A percentile compares a stretch with the other conserved stretches of the same genome.
Evolutionary conservation across 2,797 vertebrate species (phyloP).

Genomic region (Cryptoblepharus egeriae): DNA sequence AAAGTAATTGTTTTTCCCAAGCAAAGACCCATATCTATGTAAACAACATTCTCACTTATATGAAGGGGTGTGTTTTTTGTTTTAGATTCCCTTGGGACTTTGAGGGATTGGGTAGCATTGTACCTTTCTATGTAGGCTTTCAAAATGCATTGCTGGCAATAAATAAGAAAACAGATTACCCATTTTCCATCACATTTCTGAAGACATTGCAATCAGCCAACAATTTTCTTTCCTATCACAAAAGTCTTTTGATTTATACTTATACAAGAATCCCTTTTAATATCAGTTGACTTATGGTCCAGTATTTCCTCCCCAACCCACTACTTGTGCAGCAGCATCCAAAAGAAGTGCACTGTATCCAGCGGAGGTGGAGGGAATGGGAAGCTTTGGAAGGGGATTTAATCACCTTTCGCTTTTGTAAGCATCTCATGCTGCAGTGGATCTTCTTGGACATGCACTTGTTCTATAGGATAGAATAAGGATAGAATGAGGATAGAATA

Average conservation of each 20-base stretch:
- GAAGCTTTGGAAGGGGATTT: no score
- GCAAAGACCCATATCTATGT: background rate
- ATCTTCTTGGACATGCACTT: no score
- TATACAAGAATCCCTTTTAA: slow-evolving; percentile 26
- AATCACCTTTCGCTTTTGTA: no score
- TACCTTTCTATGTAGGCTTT: background rate
- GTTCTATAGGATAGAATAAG: no score
- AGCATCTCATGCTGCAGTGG: no score
- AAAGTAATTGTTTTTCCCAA: slow-evolving; percentile 11
- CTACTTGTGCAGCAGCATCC: no score
- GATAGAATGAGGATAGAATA: no score
- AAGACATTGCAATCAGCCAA: background rate
- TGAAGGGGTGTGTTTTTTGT: background rate
- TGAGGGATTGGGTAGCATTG: background rate
- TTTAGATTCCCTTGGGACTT: background rate
- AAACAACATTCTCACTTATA: slow-evolving; percentile 16
- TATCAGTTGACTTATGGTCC: slow-evolving; percentile 25
- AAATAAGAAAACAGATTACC: slow-evolving; percentile 25
- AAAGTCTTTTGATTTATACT: slow-evolving; percentile 18
- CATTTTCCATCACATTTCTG: slow-evolving; percentile 12
- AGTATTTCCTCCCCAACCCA: no score
- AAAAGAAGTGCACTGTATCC: no score
- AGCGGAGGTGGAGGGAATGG: no score
- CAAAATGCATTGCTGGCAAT: slow-evolving; percentile 1
- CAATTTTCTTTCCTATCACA: background rate